Evolutionary conservation across 2,888 invertebrate genomes (phyloP).

Genomic region (Adelphocoris suturalis): DNA sequence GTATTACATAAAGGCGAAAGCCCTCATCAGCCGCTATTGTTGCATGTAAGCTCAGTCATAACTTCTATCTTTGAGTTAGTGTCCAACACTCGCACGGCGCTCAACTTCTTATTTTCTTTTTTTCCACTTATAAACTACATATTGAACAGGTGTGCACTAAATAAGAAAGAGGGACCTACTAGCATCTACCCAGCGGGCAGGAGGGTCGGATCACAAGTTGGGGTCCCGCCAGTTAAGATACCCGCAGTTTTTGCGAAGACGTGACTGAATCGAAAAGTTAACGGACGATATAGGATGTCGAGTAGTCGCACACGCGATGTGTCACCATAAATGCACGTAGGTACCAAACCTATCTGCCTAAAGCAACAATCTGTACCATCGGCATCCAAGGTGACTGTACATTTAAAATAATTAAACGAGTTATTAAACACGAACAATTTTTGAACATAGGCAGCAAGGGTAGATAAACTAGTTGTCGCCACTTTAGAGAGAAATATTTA

Average conservation of each 20-base stretch:
- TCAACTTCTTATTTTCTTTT: not conserved
- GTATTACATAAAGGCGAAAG: not conserved
- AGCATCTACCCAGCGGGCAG: not conserved
- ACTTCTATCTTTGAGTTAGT: not conserved
- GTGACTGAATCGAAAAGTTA: not conserved
- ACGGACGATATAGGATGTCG: not conserved
- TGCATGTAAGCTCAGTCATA: not conserved
- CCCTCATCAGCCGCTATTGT: not conserved
- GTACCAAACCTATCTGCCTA: no score
- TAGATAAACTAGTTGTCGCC: no score
- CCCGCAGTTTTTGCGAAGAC: not conserved
- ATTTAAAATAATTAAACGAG: no score
- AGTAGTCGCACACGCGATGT: not conserved
- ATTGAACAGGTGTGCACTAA: slow-evolving; percentile 1
- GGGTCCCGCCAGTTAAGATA: not conserved
- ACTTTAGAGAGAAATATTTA: no score
- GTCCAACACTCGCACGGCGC: not conserved
- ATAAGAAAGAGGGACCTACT: not conserved
- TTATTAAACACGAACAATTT: no score
- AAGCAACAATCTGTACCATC: no score
- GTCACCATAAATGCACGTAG: not conserved
- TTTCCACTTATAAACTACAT: not conserved
- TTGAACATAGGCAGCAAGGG: no score
- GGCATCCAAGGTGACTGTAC: no score
- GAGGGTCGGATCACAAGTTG: not conserved